Percentiles rank a stretch among this genome's conserved stretches.
phyloP scores from a whole-genome alignment of 2,113 vertebrate genomes.

The Apodemus sylvaticus region DNA sequence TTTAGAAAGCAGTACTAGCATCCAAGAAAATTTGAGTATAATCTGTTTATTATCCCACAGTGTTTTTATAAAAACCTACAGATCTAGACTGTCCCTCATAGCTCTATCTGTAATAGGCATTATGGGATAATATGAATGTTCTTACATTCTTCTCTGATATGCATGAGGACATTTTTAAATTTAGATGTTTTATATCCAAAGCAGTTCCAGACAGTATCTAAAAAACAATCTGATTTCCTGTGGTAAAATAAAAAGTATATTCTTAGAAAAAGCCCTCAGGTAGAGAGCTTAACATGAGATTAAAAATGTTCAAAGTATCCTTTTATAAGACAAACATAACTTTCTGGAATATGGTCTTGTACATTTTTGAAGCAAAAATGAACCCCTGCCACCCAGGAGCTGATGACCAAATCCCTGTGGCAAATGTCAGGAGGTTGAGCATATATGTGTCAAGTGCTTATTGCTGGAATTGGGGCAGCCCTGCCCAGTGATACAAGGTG shows the following conservation, averaged over 20 bases:
- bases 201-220: slow-evolving; percentile 47
- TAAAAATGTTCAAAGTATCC: slow-evolving; percentile 44
- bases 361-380: neutral
- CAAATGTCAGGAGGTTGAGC: neutral
- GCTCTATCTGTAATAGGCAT: slow-evolving; percentile 16
- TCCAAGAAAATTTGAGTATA: slow-evolving; percentile 71
- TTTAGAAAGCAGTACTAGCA: slow-evolving; percentile 55
- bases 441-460: neutral
- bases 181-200: slow-evolving; percentile 57
- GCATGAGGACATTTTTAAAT: slow-evolving; percentile 62
- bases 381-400: neutral
- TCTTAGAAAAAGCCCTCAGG: slow-evolving; percentile 17
- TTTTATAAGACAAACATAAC: neutral
- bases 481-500: slow-evolving; percentile 12
- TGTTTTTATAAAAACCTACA: slow-evolving; percentile 53
- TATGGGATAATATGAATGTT: slow-evolving; percentile 43
- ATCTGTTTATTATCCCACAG: slow-evolving; percentile 48
- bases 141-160: slow-evolving; percentile 69
- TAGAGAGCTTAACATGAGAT: slow-evolving; percentile 15
- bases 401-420: neutral
- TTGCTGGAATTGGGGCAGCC: neutral
- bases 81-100: neutral
- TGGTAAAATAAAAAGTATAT: slow-evolving; percentile 11
- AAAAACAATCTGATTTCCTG: slow-evolving; percentile 51
- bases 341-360: neutral